A percentile compares a stretch with the other conserved stretches of the same genome.
Conservation (phyloP, 2,113 vertebrate species). For the Procapra przewalskii region DNA sequence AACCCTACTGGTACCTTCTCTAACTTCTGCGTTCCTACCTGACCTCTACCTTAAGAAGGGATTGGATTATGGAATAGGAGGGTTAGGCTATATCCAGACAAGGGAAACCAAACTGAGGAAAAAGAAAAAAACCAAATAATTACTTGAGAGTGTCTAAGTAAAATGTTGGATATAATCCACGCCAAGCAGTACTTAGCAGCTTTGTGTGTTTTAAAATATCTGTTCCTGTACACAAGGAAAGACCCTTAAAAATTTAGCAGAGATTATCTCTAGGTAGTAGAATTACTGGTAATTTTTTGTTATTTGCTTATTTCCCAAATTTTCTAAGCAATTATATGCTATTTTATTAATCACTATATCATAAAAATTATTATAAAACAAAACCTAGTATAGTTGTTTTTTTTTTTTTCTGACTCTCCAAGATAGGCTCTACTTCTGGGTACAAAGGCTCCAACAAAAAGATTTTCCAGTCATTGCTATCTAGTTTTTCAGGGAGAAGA, state of each 20-base stretch:
- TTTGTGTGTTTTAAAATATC: background rate
- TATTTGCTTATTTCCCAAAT: background rate
- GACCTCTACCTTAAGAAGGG: background rate
- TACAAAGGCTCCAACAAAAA: background rate
- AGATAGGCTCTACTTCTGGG: background rate
- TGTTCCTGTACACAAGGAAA: background rate
- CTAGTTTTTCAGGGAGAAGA: background rate
- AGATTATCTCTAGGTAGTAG: background rate
- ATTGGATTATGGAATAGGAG: background rate
- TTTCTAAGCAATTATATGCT: background rate
- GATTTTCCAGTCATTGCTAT: background rate
- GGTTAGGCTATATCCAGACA: background rate
- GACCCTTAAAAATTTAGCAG: background rate
- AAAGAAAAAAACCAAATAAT: background rate
- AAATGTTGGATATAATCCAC: background rate
- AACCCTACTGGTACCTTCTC: background rate
- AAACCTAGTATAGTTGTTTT: background rate
- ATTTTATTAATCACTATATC: background rate
- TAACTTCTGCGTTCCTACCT: background rate
- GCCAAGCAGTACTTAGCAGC: background rate
- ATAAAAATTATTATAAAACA: background rate
- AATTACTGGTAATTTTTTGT: slow-evolving; percentile 1
- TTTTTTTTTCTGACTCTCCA: background rate
- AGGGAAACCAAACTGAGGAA: background rate
- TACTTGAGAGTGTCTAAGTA: background rate